Percentiles rank a stretch among this genome's conserved stretches.
These are phyloP conservation scores for Agrypnus murinus DNA, from an alignment of 2,888 invertebrate species.

Conservation along the genomic window DNA sequence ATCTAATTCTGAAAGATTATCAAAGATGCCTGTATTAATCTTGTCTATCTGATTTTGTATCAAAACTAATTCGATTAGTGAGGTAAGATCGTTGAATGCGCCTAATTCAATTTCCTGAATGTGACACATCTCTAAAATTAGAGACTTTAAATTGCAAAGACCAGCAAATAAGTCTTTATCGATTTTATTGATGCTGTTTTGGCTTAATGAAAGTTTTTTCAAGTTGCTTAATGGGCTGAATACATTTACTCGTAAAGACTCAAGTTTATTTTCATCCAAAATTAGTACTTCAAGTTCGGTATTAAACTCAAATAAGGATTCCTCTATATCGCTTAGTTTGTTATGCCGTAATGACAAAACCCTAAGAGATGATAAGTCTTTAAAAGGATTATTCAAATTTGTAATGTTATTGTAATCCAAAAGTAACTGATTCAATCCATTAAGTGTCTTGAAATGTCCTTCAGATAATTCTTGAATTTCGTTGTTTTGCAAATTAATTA, in stretches of 20 bases:
- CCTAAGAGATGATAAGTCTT: constrained; percentile 11
- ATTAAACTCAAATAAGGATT: constrained; percentile 6
- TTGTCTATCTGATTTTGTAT: constrained; percentile 1
- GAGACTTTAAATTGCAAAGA: neutral
- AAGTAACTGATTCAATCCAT: neutral
- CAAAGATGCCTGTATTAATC: constrained; percentile 17
- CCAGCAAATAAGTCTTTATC: neutral
- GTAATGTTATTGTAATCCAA: constrained; percentile 36
- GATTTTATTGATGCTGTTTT: neutral
- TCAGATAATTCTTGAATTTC: constrained; percentile 16
- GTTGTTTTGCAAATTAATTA: constrained; percentile 29
- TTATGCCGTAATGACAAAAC: constrained; percentile 25
- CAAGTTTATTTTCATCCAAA: constrained; percentile 32
- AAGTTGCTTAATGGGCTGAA: neutral
- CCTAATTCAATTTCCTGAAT: neutral
- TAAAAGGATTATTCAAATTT: constrained; percentile 16
- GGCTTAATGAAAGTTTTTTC: neutral
- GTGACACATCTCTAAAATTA: neutral
- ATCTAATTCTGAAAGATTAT: neutral
- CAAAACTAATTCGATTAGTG: neutral
- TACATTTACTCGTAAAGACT: neutral
- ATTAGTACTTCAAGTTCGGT: constrained; percentile 2
- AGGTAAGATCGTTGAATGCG: neutral
- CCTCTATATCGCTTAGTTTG: constrained; percentile 13
- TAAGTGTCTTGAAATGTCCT: constrained; percentile 21